These are phyloP conservation scores for Drosophila varians DNA, from an alignment of 1,140 invertebrate species.

Conservation along the genomic window DNA sequence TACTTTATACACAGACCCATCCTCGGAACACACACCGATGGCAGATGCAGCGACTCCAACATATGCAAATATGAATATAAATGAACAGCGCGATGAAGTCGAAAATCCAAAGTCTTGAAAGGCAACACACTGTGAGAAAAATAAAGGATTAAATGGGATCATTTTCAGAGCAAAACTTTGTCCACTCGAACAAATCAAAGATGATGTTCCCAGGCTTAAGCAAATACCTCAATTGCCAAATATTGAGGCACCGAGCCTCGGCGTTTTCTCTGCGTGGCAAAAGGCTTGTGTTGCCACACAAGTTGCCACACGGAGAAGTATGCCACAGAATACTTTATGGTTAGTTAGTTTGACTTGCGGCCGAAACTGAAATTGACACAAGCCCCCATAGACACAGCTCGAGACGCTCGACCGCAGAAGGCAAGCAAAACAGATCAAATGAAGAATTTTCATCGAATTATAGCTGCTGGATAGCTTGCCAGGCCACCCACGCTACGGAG, in stretches of 20 bases:
- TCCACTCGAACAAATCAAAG: too few relatives aligned
- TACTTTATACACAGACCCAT: constrained; percentile 50
- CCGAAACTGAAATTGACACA: constrained; percentile 13
- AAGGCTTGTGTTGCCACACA: neutral
- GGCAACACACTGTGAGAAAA: neutral
- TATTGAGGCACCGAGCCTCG: too few relatives aligned
- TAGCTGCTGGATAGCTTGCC: neutral
- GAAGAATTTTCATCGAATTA: constrained; percentile 2
- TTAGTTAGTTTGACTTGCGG: constrained; percentile 29
- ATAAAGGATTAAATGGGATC: too few relatives aligned
- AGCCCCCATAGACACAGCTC: neutral
- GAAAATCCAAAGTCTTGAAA: constrained; percentile 17
- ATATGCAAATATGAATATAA: constrained; percentile 81
- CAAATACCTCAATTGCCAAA: too few relatives aligned
- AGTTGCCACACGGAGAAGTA: too few relatives aligned
- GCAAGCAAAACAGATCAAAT: neutral
- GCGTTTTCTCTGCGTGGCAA: too few relatives aligned
- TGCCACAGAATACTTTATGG: neutral
- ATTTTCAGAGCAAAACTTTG: too few relatives aligned
- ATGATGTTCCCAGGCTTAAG: too few relatives aligned
- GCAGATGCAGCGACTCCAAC: constrained; percentile 39
- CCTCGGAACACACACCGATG: constrained; percentile 10
- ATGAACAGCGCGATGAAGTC: constrained; percentile 71
- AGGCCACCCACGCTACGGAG: neutral
- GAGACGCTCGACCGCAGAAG: neutral